Evolutionary conservation across 1,140 invertebrate species (phyloP).

Genomic region (Drosophila bifasciata): DNA sequence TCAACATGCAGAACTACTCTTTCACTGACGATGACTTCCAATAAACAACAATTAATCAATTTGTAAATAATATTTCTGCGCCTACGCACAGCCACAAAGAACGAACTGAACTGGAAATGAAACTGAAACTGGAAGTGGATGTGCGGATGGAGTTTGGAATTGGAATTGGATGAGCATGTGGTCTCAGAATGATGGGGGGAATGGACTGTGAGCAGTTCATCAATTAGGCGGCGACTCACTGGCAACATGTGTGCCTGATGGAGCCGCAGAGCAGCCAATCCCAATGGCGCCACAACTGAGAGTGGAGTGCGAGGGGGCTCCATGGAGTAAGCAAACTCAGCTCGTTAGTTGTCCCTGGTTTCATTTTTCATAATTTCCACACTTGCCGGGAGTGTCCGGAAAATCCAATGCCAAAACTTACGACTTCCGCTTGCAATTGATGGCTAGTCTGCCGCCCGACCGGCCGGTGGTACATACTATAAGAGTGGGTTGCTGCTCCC

Average conservation of each 20-base stretch:
- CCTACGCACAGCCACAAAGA: constrained; percentile 47
- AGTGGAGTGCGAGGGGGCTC: too few species aligned
- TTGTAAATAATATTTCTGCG: constrained; percentile 62
- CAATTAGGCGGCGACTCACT: constrained; percentile 57
- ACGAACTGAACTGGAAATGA: constrained; percentile 3
- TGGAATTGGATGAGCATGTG: constrained; percentile 3
- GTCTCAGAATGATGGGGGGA: background rate
- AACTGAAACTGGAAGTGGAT: constrained; percentile 4
- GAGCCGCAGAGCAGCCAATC: constrained; percentile 13
- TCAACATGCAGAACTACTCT: constrained; percentile 40
- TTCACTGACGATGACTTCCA: constrained; percentile 55
- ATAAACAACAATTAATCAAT: constrained; percentile 72
- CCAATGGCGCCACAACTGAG: constrained; percentile 35
- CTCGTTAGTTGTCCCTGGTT: constrained; percentile 53
- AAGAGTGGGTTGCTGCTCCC: background rate
- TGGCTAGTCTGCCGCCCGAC: constrained; percentile 25
- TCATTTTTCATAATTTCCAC: constrained; percentile 80
- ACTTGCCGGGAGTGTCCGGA: constrained; percentile 46
- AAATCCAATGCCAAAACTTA: constrained; percentile 74
- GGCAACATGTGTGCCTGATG: constrained; percentile 72
- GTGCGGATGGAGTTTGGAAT: background rate
- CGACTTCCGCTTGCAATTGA: constrained; percentile 74
- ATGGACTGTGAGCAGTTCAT: constrained; percentile 48
- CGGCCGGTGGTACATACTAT: too few species aligned
- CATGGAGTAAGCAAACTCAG: constrained; percentile 3